Conservation (phyloP, 35 echinoderm and acorn worm genomes). For the Heliocidaris tuberculata region DNA sequence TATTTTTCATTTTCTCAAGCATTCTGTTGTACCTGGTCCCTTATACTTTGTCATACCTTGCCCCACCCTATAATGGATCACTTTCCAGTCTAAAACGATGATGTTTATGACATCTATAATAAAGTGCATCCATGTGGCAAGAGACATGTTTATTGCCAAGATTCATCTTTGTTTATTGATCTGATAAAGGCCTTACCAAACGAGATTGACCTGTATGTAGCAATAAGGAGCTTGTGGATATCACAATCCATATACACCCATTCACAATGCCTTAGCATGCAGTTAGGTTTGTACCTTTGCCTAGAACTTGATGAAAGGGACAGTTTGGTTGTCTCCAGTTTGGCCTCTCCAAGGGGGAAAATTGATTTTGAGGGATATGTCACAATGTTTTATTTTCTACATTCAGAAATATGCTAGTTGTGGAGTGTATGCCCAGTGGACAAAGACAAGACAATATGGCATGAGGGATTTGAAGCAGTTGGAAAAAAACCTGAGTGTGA, state of each 20-base stretch:
- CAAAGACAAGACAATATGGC: too few relatives aligned
- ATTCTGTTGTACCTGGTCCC: too few relatives aligned
- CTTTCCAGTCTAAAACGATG: not conserved
- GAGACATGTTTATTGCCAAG: slow-evolving; percentile 34
- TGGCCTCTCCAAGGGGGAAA: not conserved
- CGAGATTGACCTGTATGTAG: slow-evolving; percentile 8
- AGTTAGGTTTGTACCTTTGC: not conserved
- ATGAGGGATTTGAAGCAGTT: too few relatives aligned
- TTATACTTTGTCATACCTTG: not conserved
- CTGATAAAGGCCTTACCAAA: not conserved
- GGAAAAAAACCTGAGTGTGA: too few relatives aligned
- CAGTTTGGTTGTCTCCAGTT: not conserved
- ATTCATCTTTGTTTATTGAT: slow-evolving; percentile 23
- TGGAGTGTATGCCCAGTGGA: not conserved
- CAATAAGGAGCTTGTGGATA: not conserved
- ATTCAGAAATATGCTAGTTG: not conserved
- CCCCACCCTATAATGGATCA: not conserved
- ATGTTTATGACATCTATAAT: slow-evolving; percentile 21
- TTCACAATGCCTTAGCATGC: not conserved
- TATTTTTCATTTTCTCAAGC: too few relatives aligned
- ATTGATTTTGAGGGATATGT: not conserved
- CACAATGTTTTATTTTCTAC: not conserved
- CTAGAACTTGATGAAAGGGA: not conserved
- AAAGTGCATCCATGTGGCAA: not conserved
- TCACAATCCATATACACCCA: not conserved